Evolutionary conservation across 2,113 vertebrate species (phyloP).

Genomic region (Caloenas nicobarica): DNA sequence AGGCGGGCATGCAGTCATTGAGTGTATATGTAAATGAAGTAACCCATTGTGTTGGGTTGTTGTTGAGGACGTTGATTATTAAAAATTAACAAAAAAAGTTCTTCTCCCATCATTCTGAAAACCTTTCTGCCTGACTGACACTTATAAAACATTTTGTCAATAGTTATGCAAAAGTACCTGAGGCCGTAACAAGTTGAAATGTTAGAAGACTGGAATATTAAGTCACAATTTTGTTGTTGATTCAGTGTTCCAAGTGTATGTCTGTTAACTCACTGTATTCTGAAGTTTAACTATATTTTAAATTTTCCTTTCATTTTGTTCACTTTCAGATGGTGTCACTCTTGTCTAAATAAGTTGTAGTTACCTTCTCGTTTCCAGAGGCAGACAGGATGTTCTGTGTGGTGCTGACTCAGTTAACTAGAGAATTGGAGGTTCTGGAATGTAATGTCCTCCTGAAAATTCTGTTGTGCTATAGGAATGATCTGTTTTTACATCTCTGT

Average conservation of each 20-base stretch:
- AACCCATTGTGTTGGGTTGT: conserved; percentile 55
- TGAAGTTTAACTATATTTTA: not conserved
- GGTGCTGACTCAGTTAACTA: not conserved
- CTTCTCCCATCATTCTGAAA: not conserved
- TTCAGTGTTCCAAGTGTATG: not conserved
- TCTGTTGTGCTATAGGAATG: not conserved
- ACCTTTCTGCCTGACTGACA: not conserved
- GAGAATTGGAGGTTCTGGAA: not conserved
- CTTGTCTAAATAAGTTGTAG: not conserved
- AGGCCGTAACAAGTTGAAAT: not conserved
- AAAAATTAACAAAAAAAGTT: not conserved
- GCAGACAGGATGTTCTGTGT: not conserved
- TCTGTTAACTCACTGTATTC: not conserved
- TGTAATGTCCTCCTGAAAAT: not conserved
- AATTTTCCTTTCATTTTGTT: not conserved
- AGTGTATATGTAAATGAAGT: conserved; percentile 50
- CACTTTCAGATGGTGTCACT: not conserved
- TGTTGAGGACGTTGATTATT: conserved; percentile 24
- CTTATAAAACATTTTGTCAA: not conserved
- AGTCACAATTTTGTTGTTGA: not conserved
- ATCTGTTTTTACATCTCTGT: not conserved
- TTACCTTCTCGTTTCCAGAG: not conserved
- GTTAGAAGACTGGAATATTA: not conserved
- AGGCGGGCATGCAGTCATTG: conserved; percentile 19
- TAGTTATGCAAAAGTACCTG: conserved; percentile 10